Percentiles rank a stretch among this genome's conserved stretches.
Conservation (phyloP, 1,140 invertebrate species). For the Ridgeia piscesae region DNA sequence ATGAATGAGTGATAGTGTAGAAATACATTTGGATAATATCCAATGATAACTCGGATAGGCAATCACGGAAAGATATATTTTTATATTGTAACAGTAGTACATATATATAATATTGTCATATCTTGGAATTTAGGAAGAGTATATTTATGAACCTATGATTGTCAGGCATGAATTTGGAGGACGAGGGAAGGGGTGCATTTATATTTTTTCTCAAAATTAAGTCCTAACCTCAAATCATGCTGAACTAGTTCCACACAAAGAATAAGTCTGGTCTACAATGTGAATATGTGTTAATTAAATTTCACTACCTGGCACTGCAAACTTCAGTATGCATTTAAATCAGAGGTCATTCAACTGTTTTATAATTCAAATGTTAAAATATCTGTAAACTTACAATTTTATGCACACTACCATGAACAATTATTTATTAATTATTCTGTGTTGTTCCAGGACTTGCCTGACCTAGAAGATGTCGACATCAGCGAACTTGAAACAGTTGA, state of each 20-base stretch:
- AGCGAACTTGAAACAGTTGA: background rate
- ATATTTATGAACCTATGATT: no score
- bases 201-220: no score
- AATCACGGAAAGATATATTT: no score
- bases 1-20: background rate
- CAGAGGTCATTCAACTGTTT: no score
- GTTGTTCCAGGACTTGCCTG: constrained; percentile 27
- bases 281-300: background rate
- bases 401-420: no score
- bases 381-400: background rate
- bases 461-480: constrained; percentile 32
- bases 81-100: no score
- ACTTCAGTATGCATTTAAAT: background rate
- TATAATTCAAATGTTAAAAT: background rate
- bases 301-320: background rate
- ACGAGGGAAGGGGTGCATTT: no score
- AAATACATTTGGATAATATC: background rate
- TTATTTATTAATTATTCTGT: background rate
- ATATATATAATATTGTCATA: no score
- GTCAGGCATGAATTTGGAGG: no score
- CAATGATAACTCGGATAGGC: no score
- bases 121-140: no score
- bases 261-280: background rate
- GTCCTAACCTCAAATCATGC: no score
- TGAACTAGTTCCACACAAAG: background rate